Conservation (phyloP, 2,888 invertebrate genomes). For the Keiferia lycopersicella region DNA sequence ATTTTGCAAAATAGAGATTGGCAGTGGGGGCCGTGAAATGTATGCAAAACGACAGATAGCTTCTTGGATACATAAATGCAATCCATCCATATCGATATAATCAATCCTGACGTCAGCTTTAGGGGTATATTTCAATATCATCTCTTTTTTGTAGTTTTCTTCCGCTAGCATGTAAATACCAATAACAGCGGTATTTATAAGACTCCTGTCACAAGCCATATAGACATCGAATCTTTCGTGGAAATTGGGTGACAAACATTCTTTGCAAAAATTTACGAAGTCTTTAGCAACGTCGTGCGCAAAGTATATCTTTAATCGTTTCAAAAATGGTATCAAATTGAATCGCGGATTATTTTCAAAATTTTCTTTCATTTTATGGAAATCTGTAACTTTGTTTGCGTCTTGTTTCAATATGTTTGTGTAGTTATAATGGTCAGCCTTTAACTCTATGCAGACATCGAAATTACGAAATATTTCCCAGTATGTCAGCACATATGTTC, state of each 20-base stretch:
- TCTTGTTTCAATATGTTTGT: neutral
- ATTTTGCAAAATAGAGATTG: neutral
- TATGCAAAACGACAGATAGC: neutral
- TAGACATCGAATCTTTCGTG: neutral
- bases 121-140: neutral
- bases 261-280: neutral
- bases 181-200: neutral
- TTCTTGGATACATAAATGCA: conserved; percentile 3
- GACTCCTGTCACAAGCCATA: neutral
- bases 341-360: neutral
- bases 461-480: neutral
- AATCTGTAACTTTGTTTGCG: neutral
- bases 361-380: neutral
- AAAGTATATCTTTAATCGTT: neutral
- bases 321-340: neutral
- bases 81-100: conserved; percentile 1
- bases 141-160: conserved; percentile 6
- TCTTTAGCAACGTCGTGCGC: neutral
- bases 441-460: neutral
- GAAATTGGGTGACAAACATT: neutral
- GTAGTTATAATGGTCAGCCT: neutral
- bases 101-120: neutral
- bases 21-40: neutral
- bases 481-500: neutral
- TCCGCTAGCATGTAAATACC: conserved; percentile 1